Conservation (phyloP, 1,140 invertebrate species). For the Drosophila teissieri region DNA sequence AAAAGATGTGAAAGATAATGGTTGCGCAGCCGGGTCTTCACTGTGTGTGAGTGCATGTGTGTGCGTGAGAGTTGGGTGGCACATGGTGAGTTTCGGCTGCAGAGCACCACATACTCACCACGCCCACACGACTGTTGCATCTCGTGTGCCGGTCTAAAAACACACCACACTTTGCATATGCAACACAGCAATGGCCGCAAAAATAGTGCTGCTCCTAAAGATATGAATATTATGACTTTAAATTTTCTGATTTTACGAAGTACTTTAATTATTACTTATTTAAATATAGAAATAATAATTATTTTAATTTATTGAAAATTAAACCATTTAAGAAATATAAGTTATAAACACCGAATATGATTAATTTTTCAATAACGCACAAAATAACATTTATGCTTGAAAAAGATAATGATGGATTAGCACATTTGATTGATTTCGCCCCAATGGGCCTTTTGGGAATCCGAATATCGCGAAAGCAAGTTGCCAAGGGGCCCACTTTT, state of each 20-base stretch:
- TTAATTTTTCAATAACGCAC: not conserved
- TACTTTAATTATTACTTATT: no score
- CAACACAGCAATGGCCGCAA: not conserved
- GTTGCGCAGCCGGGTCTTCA: slow-evolving; percentile 9
- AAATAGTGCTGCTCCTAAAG: not conserved
- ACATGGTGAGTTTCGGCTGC: slow-evolving; percentile 30
- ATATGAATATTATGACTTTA: no score
- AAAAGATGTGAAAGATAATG: not conserved
- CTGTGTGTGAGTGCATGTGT: slow-evolving; percentile 18
- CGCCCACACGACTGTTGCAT: slow-evolving; percentile 48
- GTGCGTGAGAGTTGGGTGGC: not conserved
- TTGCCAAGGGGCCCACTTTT: not conserved
- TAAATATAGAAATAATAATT: no score
- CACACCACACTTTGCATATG: slow-evolving; percentile 34
- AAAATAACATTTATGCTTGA: not conserved
- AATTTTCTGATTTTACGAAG: no score
- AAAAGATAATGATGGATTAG: not conserved
- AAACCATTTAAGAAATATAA: no score
- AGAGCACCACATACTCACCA: slow-evolving; percentile 33
- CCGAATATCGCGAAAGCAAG: not conserved
- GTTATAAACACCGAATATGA: no score
- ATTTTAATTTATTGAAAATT: no score
- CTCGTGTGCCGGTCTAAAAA: slow-evolving; percentile 52
- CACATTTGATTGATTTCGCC: not conserved
- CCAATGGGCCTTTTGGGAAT: not conserved